phyloP scores from a whole-genome alignment of 1,140 invertebrate species.

The Hyphantria cunea region DNA sequence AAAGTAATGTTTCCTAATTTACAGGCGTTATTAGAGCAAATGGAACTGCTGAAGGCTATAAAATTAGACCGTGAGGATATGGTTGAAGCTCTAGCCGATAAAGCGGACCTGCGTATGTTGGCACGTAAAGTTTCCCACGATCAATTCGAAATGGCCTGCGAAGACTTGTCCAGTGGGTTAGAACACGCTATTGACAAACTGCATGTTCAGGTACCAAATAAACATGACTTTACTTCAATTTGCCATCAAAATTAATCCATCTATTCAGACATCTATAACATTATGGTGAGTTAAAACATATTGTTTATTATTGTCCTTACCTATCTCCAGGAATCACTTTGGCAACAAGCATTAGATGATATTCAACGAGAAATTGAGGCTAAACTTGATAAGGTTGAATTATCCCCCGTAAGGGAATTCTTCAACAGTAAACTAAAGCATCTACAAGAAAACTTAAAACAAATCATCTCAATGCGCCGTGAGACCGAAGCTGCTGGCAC shows the following conservation, averaged over 20 bases:
- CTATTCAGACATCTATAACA: too few species aligned
- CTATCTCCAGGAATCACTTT: conserved; percentile 79
- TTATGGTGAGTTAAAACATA: too few species aligned
- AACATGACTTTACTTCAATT: too few species aligned
- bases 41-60: conserved; percentile 80
- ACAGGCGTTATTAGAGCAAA: conserved; percentile 80
- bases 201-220: conserved; percentile 79
- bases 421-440: conserved; percentile 84
- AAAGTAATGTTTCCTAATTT: neutral
- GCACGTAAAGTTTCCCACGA: conserved; percentile 88
- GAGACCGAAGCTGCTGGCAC: conserved; percentile 88
- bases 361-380: conserved; percentile 85
- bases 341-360: conserved; percentile 85
- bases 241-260: too few species aligned
- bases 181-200: conserved; percentile 85
- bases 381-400: conserved; percentile 86
- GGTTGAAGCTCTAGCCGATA: conserved; percentile 86
- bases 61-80: conserved; percentile 87
- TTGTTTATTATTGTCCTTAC: too few species aligned
- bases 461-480: conserved; percentile 79
- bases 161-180: conserved; percentile 83
- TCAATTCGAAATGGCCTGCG: conserved; percentile 85
- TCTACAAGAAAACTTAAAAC: conserved; percentile 85
- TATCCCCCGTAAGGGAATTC: conserved; percentile 85
- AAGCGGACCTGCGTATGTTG: conserved; percentile 85